Conservation (phyloP, 2,113 vertebrate genomes). For the Centropus bengalensis region DNA sequence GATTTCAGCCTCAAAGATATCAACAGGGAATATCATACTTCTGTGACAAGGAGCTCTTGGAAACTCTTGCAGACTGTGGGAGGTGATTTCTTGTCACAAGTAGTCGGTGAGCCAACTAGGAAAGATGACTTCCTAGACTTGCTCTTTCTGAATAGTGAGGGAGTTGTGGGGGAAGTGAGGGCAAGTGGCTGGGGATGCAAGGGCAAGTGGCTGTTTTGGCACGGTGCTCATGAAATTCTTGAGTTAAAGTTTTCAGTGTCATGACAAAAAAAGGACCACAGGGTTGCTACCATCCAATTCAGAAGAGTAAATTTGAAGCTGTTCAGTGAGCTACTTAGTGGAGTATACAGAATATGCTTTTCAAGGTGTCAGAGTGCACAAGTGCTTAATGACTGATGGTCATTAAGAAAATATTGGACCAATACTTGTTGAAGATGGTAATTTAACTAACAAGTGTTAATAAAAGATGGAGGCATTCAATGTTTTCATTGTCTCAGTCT, state of each 20-base stretch:
- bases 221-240: background rate
- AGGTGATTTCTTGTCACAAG: background rate
- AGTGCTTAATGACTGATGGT: background rate
- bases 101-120: background rate
- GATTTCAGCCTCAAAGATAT: background rate
- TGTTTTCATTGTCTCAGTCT: background rate
- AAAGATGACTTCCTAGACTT: background rate
- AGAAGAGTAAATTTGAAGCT: background rate
- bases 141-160: background rate
- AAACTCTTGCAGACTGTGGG: background rate
- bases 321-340: background rate
- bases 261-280: background rate
- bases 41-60: background rate
- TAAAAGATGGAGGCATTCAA: background rate
- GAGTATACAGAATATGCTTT: background rate
- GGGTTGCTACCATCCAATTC: background rate
- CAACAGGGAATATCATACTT: too few species aligned
- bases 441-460: background rate
- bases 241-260: background rate
- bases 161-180: too few species aligned
- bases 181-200: background rate
- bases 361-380: background rate
- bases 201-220: background rate
- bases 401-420: background rate
- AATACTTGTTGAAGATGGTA: background rate